Base-by-base conservation (phyloP, 30 jellyfish, hydroid and myxozoan species). In the Cassiopea andromeda region DNA sequence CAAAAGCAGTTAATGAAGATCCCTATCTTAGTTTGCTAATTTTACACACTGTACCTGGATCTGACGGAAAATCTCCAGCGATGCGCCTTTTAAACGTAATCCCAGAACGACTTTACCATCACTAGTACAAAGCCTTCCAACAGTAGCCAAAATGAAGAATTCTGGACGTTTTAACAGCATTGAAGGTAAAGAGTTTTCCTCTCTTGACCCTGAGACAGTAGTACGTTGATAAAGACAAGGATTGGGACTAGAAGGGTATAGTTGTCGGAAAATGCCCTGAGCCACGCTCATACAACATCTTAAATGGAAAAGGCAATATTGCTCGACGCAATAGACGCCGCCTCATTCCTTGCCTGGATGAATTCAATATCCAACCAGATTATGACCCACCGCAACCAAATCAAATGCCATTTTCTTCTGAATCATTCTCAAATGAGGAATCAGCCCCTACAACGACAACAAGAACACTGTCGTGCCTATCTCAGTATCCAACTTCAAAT, bases 251-350 rank as follows among this genome's bases (percentile, higher is more conserved):
- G 48, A 74, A 72, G 44, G 93, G 93, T 72, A 85, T 15, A 54
- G 93, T 85, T 48, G 73, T 71, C 43, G 43, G 73, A 75, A 85
- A 85, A 72, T 74, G 69, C 78, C 38, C 87, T 10, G 69, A 73
- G 49, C 87, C 93, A 47, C 80, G 93, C 10, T 74, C 93, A 0
- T 83, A 83, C 69, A 46, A 14, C 46, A 85, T 83, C 73, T 48
- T 67, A 50, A 83, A 46, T 9, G 73, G 46, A 27, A 83, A 83
- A 71, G 91, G 84, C 49, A 83, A 46, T 14, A 45, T 69, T 44
- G 43, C 69, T 67, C 75, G 85, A 67, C 91, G 84, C 46, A 83
- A 83, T 48, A 54, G 91, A 44, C 75, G 84, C 75, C 83, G 69
- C 50, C 75, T 83, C n/a, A n/a, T n/a, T n/a, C n/a, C n/a, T n/a